Conservation (phyloP, 1,140 invertebrate species). For the Rhyzopertha dominica region DNA sequence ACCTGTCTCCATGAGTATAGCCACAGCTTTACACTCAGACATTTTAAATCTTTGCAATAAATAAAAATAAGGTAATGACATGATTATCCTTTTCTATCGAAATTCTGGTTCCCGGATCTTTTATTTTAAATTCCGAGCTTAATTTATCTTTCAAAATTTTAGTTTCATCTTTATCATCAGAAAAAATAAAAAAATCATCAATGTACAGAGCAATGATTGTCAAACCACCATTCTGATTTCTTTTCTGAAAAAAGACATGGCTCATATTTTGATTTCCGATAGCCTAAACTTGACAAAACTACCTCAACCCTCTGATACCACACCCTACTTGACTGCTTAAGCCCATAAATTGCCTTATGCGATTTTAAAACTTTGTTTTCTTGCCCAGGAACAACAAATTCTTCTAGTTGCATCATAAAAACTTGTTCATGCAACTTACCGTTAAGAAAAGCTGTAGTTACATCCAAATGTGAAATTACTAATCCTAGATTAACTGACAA, state of each 20-base stretch:
- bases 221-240: background rate
- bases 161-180: constrained; percentile 8
- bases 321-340: too few species aligned
- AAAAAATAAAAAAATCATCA: constrained; percentile 17
- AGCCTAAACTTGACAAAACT: background rate
- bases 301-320: background rate
- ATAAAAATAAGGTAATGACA: constrained; percentile 18
- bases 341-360: too few species aligned
- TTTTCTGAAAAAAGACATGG: background rate
- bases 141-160: constrained; percentile 1
- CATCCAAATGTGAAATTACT: background rate
- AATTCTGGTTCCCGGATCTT: constrained; percentile 21
- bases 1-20: constrained; percentile 3
- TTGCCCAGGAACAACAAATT: background rate
- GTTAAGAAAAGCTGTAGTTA: background rate
- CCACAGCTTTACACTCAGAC: constrained; percentile 6
- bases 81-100: constrained; percentile 8
- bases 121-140: constrained; percentile 10
- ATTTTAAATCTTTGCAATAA: constrained; percentile 12
- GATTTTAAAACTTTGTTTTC: background rate
- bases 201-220: constrained; percentile 11
- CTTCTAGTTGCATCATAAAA: constrained; percentile 1
- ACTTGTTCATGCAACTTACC: background rate
- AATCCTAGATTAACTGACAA: background rate
- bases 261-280: constrained; percentile 1